Evolutionary conservation across 2,113 vertebrate genomes (phyloP).

Genomic region (Dinomys branickii): DNA sequence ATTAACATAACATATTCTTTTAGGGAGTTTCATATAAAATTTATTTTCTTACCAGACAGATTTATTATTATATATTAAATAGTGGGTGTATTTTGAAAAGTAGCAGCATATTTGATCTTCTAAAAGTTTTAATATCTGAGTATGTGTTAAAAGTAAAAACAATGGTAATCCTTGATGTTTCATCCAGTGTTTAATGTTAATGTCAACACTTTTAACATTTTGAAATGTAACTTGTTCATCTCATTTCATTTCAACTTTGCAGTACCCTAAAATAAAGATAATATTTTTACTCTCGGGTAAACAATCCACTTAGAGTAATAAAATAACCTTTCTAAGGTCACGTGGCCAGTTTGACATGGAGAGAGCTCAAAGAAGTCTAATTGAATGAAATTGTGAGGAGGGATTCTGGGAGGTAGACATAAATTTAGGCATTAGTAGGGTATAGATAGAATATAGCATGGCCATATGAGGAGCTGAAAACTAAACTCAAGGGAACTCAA

Average conservation of each 20-base stretch:
- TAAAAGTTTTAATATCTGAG: background rate
- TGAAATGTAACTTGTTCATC: background rate
- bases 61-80: conserved; percentile 25
- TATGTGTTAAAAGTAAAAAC: background rate
- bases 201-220: background rate
- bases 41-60: background rate
- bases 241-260: conserved; percentile 26
- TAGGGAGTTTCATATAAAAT: background rate
- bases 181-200: background rate
- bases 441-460: background rate
- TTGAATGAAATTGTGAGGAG: background rate
- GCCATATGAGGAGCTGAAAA: background rate
- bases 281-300: background rate
- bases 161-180: background rate
- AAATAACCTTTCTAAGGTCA: background rate
- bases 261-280: background rate
- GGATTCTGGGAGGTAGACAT: background rate
- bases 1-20: conserved; percentile 12
- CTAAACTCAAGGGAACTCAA: background rate
- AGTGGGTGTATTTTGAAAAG: conserved; percentile 16
- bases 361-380: background rate
- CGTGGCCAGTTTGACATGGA: background rate
- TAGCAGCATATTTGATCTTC: background rate
- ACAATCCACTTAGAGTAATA: background rate
- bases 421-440: background rate